Percentiles rank a stretch among this genome's conserved stretches.
phyloP scores from a whole-genome alignment of 2,113 vertebrate genomes.

The Corythornis madagascariensis region DNA sequence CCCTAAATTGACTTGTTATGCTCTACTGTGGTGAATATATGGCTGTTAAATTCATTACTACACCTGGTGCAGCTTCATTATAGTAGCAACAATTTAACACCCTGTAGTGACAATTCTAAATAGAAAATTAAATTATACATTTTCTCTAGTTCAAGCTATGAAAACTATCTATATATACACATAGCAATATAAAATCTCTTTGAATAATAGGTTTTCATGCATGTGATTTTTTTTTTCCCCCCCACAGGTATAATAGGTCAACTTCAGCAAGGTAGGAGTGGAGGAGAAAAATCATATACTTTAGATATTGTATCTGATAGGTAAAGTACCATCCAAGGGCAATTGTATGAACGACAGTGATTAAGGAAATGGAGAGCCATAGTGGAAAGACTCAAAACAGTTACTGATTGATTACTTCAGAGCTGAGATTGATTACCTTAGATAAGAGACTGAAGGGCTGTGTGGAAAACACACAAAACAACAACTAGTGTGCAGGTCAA shows the following conservation, averaged over 20 bases:
- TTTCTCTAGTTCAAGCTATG: slow-evolving; percentile 31
- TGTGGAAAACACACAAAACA: background rate
- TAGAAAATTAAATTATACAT: slow-evolving; percentile 56
- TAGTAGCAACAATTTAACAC: slow-evolving; percentile 47
- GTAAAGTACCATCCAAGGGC: background rate
- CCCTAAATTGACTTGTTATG: slow-evolving; percentile 27
- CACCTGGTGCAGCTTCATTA: slow-evolving; percentile 23
- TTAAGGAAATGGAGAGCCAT: background rate
- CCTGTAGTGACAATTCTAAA: slow-evolving; percentile 38
- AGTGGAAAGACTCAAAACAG: background rate
- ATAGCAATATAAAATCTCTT: background rate
- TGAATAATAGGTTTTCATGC: background rate
- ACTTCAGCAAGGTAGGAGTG: background rate
- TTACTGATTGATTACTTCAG: background rate
- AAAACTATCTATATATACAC: background rate
- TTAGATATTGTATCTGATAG: background rate
- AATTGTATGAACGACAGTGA: background rate
- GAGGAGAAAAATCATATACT: background rate
- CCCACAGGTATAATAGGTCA: background rate
- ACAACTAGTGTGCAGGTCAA: background rate
- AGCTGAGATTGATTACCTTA: background rate
- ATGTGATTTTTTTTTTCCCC: background rate
- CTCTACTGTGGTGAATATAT: background rate
- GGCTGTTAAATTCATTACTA: slow-evolving; percentile 51
- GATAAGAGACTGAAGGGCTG: background rate